Conservation (phyloP, 2,113 vertebrate genomes). For the Cariama cristata region DNA sequence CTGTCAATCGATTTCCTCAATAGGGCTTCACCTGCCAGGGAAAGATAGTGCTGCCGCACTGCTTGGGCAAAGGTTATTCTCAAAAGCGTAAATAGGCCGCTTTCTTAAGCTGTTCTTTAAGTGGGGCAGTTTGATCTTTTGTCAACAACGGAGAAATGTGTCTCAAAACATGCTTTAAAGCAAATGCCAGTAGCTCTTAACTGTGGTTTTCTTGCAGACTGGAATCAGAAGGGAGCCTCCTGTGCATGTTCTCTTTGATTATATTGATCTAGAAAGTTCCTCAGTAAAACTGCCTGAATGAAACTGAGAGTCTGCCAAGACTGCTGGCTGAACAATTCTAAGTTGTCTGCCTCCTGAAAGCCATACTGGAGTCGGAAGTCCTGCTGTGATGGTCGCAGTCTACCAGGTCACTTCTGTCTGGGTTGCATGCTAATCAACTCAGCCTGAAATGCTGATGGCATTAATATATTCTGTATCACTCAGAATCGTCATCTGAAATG, state of each 20-base stretch:
- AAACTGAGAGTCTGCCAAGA: not conserved
- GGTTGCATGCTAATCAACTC: not conserved
- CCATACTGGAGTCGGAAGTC: not conserved
- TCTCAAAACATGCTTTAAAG: not conserved
- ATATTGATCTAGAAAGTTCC: conserved; percentile 32
- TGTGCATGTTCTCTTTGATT: not conserved
- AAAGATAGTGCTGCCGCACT: not conserved
- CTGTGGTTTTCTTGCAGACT: not conserved
- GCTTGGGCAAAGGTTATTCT: not conserved
- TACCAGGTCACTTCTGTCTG: not conserved
- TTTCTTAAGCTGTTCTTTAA: not conserved
- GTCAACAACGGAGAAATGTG: not conserved
- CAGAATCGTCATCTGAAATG: not conserved
- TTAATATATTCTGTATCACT: not conserved
- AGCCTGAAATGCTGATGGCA: rapidly evolving
- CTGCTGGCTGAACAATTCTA: not conserved
- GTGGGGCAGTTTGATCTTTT: not conserved
- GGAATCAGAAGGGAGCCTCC: not conserved
- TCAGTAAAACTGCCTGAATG: not conserved
- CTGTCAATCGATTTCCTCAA: not conserved
- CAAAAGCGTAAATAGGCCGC: not conserved
- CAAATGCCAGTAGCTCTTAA: not conserved
- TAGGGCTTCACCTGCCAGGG: not conserved
- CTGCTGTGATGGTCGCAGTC: not conserved
- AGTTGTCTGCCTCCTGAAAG: not conserved